Evolutionary conservation across 35 echinoderm and acorn worm species (phyloP).

Genomic region (Hemicentrotus pulcherrimus): DNA sequence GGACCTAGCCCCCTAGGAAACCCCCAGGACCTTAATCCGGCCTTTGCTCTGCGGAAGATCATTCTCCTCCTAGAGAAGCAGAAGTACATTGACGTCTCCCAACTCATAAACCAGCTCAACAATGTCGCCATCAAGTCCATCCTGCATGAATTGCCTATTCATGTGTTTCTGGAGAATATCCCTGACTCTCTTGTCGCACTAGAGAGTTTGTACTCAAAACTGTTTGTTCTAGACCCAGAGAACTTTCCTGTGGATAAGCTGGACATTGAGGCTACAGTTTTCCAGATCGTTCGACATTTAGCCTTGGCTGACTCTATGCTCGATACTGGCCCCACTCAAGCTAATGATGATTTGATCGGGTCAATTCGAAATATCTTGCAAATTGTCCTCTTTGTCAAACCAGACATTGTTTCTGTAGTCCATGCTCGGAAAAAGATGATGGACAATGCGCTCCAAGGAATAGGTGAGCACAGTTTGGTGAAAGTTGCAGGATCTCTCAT

Average conservation of each 20-base stretch:
- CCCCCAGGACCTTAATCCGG: slow-evolving; percentile 84
- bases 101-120: slow-evolving; percentile 89
- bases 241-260: slow-evolving; percentile 78
- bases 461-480: slow-evolving; percentile 88
- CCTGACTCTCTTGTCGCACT: slow-evolving; percentile 75
- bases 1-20: slow-evolving; percentile 83
- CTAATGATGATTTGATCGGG: slow-evolving; percentile 51
- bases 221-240: slow-evolving; percentile 78
- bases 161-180: slow-evolving; percentile 67
- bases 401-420: slow-evolving; percentile 78
- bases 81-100: slow-evolving; percentile 92
- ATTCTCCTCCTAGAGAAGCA: slow-evolving; percentile 85
- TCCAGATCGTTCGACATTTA: slow-evolving; percentile 86
- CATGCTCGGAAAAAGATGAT: slow-evolving; percentile 79
- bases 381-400: slow-evolving; percentile 80
- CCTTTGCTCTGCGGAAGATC: slow-evolving; percentile 80
- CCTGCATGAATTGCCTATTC: slow-evolving; percentile 72
- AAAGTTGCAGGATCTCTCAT: slow-evolving; percentile 70
- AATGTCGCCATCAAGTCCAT: slow-evolving; percentile 65
- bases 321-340: not conserved
- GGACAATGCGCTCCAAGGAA: slow-evolving; percentile 82
- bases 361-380: slow-evolving; percentile 73
- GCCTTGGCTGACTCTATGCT: slow-evolving; percentile 50
- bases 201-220: slow-evolving; percentile 91
- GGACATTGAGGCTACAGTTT: slow-evolving; percentile 74